phyloP scores from a whole-genome alignment of 1,140 invertebrate genomes.

The Philotrypesis tridentata region DNA sequence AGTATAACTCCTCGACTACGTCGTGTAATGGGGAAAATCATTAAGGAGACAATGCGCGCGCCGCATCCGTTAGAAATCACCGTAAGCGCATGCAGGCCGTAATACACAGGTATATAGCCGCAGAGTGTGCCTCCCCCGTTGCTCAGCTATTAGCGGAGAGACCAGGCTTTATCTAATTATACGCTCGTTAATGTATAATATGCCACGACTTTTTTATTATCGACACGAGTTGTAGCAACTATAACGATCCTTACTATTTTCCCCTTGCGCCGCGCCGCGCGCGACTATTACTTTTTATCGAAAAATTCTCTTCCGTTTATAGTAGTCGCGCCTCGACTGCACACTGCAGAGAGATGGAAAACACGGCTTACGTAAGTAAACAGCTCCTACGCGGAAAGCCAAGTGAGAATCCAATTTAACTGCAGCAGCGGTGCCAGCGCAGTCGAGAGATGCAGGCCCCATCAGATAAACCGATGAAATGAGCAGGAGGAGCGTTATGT shows the following conservation, averaged over 20 bases:
- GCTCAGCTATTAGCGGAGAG: not conserved
- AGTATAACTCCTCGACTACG: not conserved
- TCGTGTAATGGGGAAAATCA: slow-evolving; percentile 47
- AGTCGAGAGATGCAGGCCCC: too few species aligned
- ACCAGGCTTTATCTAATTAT: not conserved
- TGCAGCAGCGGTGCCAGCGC: not conserved
- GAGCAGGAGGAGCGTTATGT: too few species aligned
- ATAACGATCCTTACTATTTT: too few species aligned
- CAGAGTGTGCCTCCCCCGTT: not conserved
- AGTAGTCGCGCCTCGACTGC: too few species aligned
- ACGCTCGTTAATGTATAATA: not conserved
- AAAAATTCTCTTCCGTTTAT: too few species aligned
- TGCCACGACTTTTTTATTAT: not conserved
- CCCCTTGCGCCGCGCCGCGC: too few species aligned
- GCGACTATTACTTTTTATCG: too few species aligned
- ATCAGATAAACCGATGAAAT: not conserved
- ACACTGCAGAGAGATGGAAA: too few species aligned
- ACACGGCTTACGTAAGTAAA: not conserved
- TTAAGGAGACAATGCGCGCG: slow-evolving; percentile 50
- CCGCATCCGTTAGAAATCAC: slow-evolving; percentile 30
- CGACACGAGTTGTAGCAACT: too few species aligned
- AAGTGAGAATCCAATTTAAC: not conserved
- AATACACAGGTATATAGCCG: too few species aligned
- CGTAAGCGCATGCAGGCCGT: too few species aligned
- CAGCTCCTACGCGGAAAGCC: not conserved